These are phyloP conservation scores for Xiphophorus maculatus DNA, from an alignment of 2,113 vertebrate species.

Conservation along the genomic window DNA sequence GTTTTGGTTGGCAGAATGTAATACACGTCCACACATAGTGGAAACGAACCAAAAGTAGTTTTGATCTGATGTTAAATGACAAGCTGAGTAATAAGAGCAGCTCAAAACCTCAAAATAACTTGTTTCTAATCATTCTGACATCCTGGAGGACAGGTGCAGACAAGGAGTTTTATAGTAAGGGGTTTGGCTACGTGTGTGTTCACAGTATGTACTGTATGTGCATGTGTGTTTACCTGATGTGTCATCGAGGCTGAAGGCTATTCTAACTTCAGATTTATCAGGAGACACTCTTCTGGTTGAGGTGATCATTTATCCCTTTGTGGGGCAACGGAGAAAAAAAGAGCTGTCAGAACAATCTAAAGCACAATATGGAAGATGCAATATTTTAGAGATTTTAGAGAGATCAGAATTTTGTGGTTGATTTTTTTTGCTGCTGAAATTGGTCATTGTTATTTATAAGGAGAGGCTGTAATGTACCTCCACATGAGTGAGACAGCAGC, in stretches of 20 bases:
- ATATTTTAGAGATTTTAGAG: background rate
- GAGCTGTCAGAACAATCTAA: constrained; percentile 45
- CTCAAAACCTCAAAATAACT: constrained; percentile 35
- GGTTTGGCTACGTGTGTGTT: constrained; percentile 8
- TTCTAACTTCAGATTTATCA: constrained; percentile 93
- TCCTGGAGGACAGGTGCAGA: constrained; percentile 18
- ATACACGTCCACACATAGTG: constrained; percentile 60
- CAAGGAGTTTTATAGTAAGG: background rate
- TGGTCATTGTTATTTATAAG: background rate
- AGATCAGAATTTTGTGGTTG: background rate
- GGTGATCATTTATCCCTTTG: constrained; percentile 97
- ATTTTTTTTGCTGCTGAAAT: background rate
- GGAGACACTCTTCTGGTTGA: constrained; percentile 92
- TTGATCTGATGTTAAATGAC: constrained; percentile 32
- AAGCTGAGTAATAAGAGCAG: constrained; percentile 10
- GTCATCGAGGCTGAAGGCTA: constrained; percentile 93
- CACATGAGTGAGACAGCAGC: background rate
- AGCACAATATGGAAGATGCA: background rate
- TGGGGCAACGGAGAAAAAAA: constrained; percentile 40
- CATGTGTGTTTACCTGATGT: constrained; percentile 84
- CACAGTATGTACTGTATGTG: constrained; percentile 14
- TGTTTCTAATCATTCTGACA: constrained; percentile 21
- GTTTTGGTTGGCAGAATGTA: constrained; percentile 74
- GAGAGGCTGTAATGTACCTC: background rate
- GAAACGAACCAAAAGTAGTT: constrained; percentile 50